phyloP scores from a whole-genome alignment of 2,888 invertebrate species.

The Rapana venosa region DNA sequence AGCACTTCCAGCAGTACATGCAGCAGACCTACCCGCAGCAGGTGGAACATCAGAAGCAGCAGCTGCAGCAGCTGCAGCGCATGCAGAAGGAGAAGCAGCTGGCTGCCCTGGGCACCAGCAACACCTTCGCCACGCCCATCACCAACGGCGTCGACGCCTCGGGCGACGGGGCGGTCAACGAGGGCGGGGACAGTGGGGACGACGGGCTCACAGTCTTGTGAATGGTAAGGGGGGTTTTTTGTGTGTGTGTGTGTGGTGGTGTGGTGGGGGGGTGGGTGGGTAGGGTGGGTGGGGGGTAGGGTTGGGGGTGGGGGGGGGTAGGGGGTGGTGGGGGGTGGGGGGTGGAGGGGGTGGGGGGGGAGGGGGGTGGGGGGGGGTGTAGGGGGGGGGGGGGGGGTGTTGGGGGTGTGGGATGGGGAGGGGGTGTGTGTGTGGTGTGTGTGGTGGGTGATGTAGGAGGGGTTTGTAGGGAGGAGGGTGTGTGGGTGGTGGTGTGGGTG shows the following conservation, averaged over 20 bases:
- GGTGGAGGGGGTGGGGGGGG: too few species aligned
- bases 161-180: background rate
- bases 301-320: too few species aligned
- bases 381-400: background rate
- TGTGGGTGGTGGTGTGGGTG: background rate
- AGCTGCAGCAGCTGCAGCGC: constrained; percentile 77
- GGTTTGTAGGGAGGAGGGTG: too few species aligned
- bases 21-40: constrained; percentile 87
- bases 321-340: too few species aligned
- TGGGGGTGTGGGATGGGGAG: background rate
- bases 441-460: too few species aligned
- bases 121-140: background rate
- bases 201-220: too few species aligned
- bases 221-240: too few species aligned
- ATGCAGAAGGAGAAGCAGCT: constrained; percentile 38
- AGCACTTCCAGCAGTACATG: constrained; percentile 99
- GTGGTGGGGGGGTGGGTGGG: too few species aligned
- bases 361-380: too few species aligned
- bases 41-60: constrained; percentile 80
- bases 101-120: constrained; percentile 2
- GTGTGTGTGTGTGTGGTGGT: too few species aligned
- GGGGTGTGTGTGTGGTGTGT: background rate
- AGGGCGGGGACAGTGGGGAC: background rate
- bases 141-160: constrained; percentile 24
- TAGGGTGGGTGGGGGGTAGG: too few species aligned